Evolutionary conservation across 2,113 vertebrate genomes (phyloP), one percentile per base, ranked within the genome.

Genomic region (Nycticryphes semicollaris): DNA sequence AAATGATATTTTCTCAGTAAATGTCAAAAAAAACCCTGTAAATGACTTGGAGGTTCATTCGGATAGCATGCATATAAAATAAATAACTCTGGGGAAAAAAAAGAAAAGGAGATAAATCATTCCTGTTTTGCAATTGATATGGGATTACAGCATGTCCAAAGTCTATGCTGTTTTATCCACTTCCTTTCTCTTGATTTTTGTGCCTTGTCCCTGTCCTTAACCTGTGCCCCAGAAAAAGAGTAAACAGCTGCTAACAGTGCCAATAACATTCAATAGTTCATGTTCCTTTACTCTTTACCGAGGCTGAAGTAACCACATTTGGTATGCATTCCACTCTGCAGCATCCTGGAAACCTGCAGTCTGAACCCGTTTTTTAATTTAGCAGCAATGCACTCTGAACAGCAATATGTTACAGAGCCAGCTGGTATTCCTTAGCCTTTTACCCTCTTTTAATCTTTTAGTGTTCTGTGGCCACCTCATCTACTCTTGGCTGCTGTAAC

Each of bases 301-400:
- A 57, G 57, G 51, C 81, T 81, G 66, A 86, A 94, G 73, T 50
- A 63, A 77, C 68, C 63, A 45, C 56, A 67, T 73, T 79, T 80
- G 14, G n/a, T 67, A 75, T 60, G 60, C 82, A 74, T 48, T 90
- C 86, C 75, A 74, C 27, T 80, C 76, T 57, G 84, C 68, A 64
- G 62, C 84, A 64, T 67, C 63, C 74, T 47, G 51, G 63, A 94
- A 89, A 73, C 77, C 82, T 75, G 72, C 77, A 87, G 81, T 43
- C 54, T 59, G 73, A 87, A 79, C 64, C 76, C 1, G 20, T 73
- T 95, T 89, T 89, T 96, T 89, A 96, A 95, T 97, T 95, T 94
- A 94, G 72, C 57, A 82, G 56, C 68, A 72, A 94, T 76, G 77
- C 23, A 39, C 62, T 91, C 39, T 64, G 77, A 62, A 93, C 91